These are phyloP conservation scores for Trisateles emortualis DNA, from an alignment of 2,888 invertebrate species.

Conservation along the genomic window DNA sequence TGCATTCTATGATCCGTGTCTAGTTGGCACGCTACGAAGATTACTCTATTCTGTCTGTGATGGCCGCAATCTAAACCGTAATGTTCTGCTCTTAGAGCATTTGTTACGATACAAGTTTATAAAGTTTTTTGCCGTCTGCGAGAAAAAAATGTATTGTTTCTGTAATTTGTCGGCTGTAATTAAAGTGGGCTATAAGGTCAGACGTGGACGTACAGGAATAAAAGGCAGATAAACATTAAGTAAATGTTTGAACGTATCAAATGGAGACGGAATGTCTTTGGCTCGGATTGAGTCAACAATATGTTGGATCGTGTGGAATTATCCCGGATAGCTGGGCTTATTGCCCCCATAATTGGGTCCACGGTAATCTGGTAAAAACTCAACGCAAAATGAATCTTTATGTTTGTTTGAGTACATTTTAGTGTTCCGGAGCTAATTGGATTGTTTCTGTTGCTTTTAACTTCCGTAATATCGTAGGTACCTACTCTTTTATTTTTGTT, in stretches of 20 bases:
- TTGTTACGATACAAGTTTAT: conserved; percentile 29
- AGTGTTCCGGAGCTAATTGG: background rate
- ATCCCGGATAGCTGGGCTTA: conserved; percentile 32
- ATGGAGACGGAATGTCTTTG: conserved; percentile 40
- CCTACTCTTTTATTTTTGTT: background rate
- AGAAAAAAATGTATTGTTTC: conserved; percentile 56
- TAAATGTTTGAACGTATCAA: conserved; percentile 54
- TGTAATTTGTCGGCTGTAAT: conserved; percentile 55
- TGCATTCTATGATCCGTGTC: conserved; percentile 55
- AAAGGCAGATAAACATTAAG: conserved; percentile 49
- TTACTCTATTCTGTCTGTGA: conserved; percentile 17
- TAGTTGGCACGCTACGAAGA: conserved; percentile 51
- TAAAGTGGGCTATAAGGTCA: conserved; percentile 71
- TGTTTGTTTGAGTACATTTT: conserved; percentile 22
- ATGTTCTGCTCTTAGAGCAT: conserved; percentile 38
- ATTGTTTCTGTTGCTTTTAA: background rate
- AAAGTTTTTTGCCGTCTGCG: conserved; percentile 29
- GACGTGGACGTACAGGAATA: conserved; percentile 45
- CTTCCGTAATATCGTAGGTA: background rate
- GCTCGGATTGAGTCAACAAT: conserved; percentile 50
- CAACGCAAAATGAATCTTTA: conserved; percentile 30
- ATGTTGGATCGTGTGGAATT: conserved; percentile 28
- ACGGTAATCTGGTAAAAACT: conserved; percentile 35
- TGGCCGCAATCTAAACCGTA: conserved; percentile 39
- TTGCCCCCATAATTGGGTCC: conserved; percentile 50